phyloP scores from a whole-genome alignment of 2,113 vertebrate species.

The Notarius quadriscutis region DNA sequence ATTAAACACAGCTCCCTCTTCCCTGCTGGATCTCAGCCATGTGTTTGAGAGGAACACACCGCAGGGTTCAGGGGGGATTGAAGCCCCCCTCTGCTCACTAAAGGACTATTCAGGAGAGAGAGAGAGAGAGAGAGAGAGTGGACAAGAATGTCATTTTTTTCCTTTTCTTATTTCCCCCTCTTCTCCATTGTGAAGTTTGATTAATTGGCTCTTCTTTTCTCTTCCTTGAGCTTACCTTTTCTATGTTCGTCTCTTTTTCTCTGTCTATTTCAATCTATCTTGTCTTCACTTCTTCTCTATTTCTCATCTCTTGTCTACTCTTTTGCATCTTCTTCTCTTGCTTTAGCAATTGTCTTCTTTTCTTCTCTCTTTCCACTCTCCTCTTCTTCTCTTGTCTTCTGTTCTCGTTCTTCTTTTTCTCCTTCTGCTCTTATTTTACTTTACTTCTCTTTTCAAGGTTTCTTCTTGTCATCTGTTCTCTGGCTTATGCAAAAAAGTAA shows the following conservation, averaged over 20 bases:
- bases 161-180: background rate
- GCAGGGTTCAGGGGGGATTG: conserved; percentile 59
- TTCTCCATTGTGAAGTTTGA: background rate
- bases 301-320: background rate
- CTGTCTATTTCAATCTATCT: background rate
- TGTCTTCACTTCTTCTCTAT: background rate
- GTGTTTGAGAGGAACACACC: conserved; percentile 54
- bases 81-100: conserved; percentile 62
- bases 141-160: conserved; percentile 36
- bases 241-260: background rate
- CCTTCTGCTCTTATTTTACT: background rate
- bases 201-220: background rate
- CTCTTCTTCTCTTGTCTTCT: background rate
- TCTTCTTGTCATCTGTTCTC: background rate
- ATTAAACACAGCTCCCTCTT: conserved; percentile 64
- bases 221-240: background rate
- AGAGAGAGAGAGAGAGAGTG: background rate
- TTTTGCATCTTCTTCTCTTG: background rate
- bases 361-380: too few species aligned
- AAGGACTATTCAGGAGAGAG: conserved; percentile 67
- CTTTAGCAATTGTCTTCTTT: background rate
- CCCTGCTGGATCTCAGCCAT: conserved; percentile 53
- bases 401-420: background rate
- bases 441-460: background rate
- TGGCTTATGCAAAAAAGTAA: background rate